Conservation (phyloP, 2,888 invertebrate species). For the Amiota minor region DNA sequence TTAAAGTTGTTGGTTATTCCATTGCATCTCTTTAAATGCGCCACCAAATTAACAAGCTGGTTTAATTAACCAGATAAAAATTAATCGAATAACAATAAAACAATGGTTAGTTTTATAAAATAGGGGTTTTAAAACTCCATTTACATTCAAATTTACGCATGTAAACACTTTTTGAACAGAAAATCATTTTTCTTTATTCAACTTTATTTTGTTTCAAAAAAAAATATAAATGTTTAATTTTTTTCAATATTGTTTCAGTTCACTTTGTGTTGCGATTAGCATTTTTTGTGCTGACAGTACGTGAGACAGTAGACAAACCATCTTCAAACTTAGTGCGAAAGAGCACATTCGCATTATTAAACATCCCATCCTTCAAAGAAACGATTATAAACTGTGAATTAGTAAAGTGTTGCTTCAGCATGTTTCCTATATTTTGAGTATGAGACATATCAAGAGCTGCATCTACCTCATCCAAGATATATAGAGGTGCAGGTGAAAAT, state of each 20-base stretch:
- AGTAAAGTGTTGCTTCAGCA: slow-evolving; percentile 92
- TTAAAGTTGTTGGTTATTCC: no score
- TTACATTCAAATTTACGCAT: no score
- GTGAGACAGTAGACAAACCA: slow-evolving; percentile 91
- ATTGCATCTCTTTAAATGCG: no score
- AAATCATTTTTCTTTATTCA: background rate
- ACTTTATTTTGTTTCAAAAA: background rate
- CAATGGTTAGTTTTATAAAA: no score
- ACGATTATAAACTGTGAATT: slow-evolving; percentile 97
- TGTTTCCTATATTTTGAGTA: slow-evolving; percentile 98
- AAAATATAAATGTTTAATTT: no score
- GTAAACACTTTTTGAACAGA: no score
- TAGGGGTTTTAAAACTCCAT: no score
- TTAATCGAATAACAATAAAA: no score
- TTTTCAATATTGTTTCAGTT: no score
- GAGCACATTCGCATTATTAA: slow-evolving; percentile 98
- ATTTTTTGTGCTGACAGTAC: slow-evolving; percentile 74
- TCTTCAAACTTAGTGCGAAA: slow-evolving; percentile 96
- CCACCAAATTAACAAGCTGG: no score
- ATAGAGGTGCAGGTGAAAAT: slow-evolving; percentile 98
- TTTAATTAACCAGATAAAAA: no score
- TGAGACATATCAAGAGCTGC: slow-evolving; percentile 98
- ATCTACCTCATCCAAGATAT: slow-evolving; percentile 99
- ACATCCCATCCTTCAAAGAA: slow-evolving; percentile 99
- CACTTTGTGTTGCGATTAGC: slow-evolving; percentile 6